Percentiles rank a stretch among this genome's conserved stretches.
Evolutionary conservation across 2,113 vertebrate genomes (phyloP).

Genomic region (Lophura nycthemera): DNA sequence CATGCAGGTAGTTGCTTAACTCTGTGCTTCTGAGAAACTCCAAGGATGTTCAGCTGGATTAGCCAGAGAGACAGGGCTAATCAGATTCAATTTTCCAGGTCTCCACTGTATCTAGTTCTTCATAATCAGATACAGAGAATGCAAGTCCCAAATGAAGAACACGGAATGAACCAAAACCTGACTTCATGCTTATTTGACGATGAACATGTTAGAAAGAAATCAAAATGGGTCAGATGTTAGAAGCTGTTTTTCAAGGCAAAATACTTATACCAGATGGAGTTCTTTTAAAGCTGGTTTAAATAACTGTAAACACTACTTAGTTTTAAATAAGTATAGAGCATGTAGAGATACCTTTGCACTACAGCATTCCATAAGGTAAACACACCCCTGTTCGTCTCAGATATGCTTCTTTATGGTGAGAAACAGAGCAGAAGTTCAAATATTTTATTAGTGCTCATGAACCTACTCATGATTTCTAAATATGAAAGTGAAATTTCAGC

Average conservation of each 20-base stretch:
- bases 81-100: background rate
- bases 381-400: background rate
- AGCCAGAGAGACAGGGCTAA: background rate
- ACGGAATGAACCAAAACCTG: background rate
- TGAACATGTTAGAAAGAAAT: background rate
- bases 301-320: background rate
- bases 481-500: background rate
- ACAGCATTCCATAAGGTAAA: background rate
- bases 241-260: background rate
- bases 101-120: background rate
- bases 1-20: background rate
- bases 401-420: background rate
- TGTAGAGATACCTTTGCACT: background rate
- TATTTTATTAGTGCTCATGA: background rate
- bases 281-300: background rate
- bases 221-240: background rate
- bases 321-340: background rate
- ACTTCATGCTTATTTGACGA: background rate
- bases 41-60: background rate
- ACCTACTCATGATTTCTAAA: background rate
- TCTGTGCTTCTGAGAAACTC: background rate
- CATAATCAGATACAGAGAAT: background rate
- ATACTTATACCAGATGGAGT: background rate
- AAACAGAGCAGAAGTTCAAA: background rate
- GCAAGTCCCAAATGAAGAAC: background rate